A percentile compares a stretch with the other conserved stretches of the same genome.
phyloP scores from a whole-genome alignment of 2,888 invertebrate genomes.

The Electrophaes corylata region DNA sequence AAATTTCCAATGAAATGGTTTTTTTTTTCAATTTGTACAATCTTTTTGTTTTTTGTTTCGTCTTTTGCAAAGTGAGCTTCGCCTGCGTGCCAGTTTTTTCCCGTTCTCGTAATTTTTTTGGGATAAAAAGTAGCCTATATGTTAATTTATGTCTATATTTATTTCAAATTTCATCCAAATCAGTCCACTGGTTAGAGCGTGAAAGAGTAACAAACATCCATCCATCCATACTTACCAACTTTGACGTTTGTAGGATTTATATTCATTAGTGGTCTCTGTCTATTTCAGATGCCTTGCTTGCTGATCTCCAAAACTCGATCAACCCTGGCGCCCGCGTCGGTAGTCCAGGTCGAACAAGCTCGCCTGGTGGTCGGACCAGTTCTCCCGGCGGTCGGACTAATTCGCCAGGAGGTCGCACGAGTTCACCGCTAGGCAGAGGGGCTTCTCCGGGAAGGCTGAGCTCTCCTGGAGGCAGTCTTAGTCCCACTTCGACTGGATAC shows the following conservation, averaged over 20 bases:
- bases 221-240: no score
- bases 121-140: no score
- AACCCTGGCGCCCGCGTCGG: slow-evolving; percentile 84
- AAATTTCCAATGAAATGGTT: no score
- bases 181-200: no score
- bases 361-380: slow-evolving; percentile 70
- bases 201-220: no score
- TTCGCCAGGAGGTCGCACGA: slow-evolving; percentile 78
- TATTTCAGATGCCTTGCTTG: slow-evolving; percentile 95
- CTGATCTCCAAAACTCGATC: slow-evolving; percentile 97
- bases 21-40: no score
- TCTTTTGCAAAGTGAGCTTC: no score
- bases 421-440: slow-evolving; percentile 57
- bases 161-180: no score
- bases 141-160: no score
- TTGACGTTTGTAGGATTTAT: neutral
- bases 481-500: slow-evolving; percentile 86
- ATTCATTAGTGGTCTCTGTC: slow-evolving; percentile 14
- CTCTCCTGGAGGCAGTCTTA: slow-evolving; percentile 76
- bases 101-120: no score
- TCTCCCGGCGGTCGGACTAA: slow-evolving; percentile 73
- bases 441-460: slow-evolving; percentile 83
- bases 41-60: no score
- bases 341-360: slow-evolving; percentile 67
- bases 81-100: no score